Percentiles rank a stretch among this genome's conserved stretches.
Evolutionary conservation across 2,797 vertebrate species (phyloP).

Genomic region (Mus caroli): DNA sequence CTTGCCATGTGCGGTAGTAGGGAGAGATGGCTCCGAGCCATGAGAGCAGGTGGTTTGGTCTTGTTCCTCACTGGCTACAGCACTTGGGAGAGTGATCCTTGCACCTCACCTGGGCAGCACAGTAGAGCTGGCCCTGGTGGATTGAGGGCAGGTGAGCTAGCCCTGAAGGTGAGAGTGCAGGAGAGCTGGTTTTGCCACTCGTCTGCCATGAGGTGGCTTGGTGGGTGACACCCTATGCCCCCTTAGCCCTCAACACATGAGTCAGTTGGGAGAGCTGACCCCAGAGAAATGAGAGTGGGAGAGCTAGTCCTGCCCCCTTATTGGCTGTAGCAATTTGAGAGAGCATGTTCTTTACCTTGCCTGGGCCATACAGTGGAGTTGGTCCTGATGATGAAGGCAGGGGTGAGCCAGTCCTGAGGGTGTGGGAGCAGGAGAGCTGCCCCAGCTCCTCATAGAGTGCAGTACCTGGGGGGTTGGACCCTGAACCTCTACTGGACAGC

Average conservation of each 20-base stretch:
- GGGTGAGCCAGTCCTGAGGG: not conserved
- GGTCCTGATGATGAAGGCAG: not conserved
- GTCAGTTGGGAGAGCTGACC: not conserved
- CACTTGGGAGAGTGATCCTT: not conserved
- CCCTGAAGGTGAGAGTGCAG: not conserved
- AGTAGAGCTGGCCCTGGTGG: not conserved
- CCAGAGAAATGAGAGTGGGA: no score
- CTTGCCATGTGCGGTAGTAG: not conserved
- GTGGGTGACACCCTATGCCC: not conserved
- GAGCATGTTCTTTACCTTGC: not conserved
- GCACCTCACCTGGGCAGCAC: not conserved
- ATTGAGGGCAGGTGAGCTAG: not conserved
- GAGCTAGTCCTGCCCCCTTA: not conserved
- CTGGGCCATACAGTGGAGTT: not conserved
- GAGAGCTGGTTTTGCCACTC: not conserved
- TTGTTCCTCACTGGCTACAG: not conserved
- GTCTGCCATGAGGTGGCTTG: not conserved
- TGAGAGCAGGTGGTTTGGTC: not conserved
- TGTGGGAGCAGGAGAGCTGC: not conserved
- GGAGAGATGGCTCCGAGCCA: not conserved
- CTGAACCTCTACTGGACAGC: not conserved
- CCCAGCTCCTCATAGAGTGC: not conserved
- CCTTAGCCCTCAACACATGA: not conserved
- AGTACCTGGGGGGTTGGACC: not conserved
- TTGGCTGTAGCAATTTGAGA: not conserved